A percentile compares a stretch with the other conserved stretches of the same genome.
Evolutionary conservation across 2,797 vertebrate genomes (phyloP).

Genomic region (Smutsia gigantea): DNA sequence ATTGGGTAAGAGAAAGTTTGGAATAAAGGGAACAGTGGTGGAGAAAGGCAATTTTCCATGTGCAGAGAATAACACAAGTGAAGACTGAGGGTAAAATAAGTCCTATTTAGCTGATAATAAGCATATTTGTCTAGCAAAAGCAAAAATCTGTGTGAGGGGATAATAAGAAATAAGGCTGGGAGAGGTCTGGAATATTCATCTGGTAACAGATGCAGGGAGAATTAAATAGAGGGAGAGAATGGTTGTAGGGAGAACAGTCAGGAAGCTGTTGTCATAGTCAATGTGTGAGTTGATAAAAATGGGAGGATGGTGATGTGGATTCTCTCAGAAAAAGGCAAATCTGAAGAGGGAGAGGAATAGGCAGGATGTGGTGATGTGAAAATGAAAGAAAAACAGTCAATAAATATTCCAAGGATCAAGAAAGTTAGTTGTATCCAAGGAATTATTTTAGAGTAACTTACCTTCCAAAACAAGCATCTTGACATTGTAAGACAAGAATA

Average conservation of each 20-base stretch:
- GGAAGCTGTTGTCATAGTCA: background rate
- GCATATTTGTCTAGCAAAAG: background rate
- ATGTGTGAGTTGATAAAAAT: background rate
- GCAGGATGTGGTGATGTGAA: background rate
- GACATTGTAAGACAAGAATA: conserved; percentile 5
- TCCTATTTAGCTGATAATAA: conserved; percentile 19
- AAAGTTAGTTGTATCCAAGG: background rate
- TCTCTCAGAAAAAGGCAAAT: background rate
- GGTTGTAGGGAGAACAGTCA: background rate
- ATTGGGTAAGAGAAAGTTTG: conserved; percentile 29
- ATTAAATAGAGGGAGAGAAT: background rate
- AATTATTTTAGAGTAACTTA: background rate
- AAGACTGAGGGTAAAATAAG: background rate
- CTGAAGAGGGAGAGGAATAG: background rate
- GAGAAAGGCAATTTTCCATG: conserved; percentile 19
- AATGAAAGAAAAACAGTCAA: background rate
- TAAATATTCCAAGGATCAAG: background rate
- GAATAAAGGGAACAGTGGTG: background rate
- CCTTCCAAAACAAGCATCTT: conserved; percentile 1
- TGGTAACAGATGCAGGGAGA: background rate
- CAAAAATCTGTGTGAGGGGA: background rate
- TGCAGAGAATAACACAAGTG: background rate
- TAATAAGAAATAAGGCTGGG: background rate
- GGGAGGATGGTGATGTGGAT: background rate
- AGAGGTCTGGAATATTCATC: background rate